Evolutionary conservation across 1,140 invertebrate genomes (phyloP).

Genomic region (Diorhabda elongata): DNA sequence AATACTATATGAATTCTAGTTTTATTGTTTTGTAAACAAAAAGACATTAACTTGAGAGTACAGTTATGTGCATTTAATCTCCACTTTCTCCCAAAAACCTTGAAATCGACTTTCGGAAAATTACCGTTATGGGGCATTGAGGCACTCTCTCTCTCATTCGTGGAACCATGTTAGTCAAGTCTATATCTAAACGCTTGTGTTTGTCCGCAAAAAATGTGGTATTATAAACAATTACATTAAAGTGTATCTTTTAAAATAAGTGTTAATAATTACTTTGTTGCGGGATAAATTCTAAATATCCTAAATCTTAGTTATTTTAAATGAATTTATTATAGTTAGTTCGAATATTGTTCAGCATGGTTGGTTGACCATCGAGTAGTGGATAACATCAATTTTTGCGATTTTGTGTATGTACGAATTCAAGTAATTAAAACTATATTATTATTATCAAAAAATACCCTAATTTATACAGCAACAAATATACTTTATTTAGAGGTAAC

Average conservation of each 20-base stretch:
- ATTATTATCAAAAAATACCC: constrained; percentile 26
- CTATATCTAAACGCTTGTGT: neutral
- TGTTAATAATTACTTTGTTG: too few relatives aligned
- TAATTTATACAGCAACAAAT: constrained; percentile 24
- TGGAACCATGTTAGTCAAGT: neutral
- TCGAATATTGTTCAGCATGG: constrained; percentile 38
- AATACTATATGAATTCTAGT: too few relatives aligned
- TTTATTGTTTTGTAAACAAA: too few relatives aligned
- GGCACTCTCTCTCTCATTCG: neutral
- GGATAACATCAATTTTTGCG: constrained; percentile 46
- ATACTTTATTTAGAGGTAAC: constrained; percentile 18
- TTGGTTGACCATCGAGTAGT: constrained; percentile 46
- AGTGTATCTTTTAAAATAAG: too few relatives aligned
- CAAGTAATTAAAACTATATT: constrained; percentile 36
- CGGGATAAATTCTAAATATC: too few relatives aligned
- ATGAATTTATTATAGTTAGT: neutral
- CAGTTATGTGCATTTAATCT: too few relatives aligned
- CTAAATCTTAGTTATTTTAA: too few relatives aligned
- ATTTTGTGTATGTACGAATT: constrained; percentile 44
- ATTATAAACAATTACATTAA: too few relatives aligned
- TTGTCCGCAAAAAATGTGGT: neutral
- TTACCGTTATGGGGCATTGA: neutral
- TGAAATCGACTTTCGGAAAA: neutral
- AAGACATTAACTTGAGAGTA: too few relatives aligned
- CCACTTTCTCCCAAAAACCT: too few relatives aligned